Evolutionary conservation across 2,113 vertebrate genomes (phyloP).

Genomic region (Myodes glareolus): DNA sequence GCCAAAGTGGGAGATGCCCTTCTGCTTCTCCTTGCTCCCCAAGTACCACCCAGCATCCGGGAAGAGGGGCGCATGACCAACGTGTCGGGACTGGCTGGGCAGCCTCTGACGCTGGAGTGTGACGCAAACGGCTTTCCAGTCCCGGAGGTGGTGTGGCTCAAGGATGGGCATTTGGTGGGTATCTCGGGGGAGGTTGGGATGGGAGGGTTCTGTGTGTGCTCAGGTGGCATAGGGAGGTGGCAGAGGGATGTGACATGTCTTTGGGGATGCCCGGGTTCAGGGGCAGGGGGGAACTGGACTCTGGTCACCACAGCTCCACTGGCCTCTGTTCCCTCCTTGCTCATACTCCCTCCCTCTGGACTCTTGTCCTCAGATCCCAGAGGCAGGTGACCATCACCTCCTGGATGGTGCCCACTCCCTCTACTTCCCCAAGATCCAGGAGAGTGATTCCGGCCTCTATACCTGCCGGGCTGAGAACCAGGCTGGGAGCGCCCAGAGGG

Average conservation of each 20-base stretch:
- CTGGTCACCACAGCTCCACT: background rate
- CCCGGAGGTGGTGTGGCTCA: conserved; percentile 90
- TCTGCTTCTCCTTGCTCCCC: background rate
- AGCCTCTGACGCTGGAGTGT: conserved; percentile 90
- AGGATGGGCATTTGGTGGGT: conserved; percentile 83
- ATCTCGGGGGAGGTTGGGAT: accelerated
- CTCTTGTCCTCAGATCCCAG: conserved; percentile 82
- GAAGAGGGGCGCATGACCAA: conserved; percentile 85
- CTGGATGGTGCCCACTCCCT: conserved; percentile 86
- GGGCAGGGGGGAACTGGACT: background rate
- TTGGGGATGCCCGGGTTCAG: background rate
- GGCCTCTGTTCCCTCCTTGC: background rate
- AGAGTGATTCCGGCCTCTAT: conserved; percentile 88
- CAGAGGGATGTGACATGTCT: background rate
- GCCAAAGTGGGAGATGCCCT: background rate
- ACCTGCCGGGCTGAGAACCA: conserved; percentile 88
- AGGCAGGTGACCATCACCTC: conserved; percentile 82
- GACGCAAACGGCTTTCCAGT: conserved; percentile 88
- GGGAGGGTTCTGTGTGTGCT: accelerated
- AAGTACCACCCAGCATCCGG: conserved; percentile 91
- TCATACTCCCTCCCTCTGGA: background rate
- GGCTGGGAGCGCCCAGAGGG: conserved; percentile 85
- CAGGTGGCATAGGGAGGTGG: background rate
- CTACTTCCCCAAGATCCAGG: conserved; percentile 87
- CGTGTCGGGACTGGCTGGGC: conserved; percentile 88